These are phyloP conservation scores for Brenthis hecate DNA, from an alignment of 2,888 invertebrate species.

Conservation along the genomic window DNA sequence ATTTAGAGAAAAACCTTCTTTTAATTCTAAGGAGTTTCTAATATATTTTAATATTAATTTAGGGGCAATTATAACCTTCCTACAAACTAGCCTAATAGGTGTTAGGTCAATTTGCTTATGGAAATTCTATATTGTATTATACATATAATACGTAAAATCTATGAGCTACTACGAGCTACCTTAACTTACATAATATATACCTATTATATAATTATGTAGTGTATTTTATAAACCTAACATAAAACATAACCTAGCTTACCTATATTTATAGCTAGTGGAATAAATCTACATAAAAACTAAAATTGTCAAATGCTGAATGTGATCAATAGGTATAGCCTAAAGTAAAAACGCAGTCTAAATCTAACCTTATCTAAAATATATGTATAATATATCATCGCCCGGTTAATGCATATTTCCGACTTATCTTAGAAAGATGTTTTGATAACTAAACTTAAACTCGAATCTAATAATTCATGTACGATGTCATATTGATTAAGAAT, in stretches of 20 bases:
- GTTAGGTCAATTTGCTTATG: slow-evolving; percentile 24
- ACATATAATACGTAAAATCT: slow-evolving; percentile 2
- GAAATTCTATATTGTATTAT: slow-evolving; percentile 12
- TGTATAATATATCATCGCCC: slow-evolving; percentile 29
- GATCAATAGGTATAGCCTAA: slow-evolving; percentile 13
- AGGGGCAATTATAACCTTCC: background rate
- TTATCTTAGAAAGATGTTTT: background rate
- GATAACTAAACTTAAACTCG: slow-evolving; percentile 29
- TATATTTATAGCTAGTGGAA: slow-evolving; percentile 1
- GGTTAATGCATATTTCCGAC: slow-evolving; percentile 1
- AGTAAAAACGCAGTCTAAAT: slow-evolving; percentile 14
- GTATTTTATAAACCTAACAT: slow-evolving; percentile 7
- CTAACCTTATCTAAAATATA: slow-evolving; percentile 18
- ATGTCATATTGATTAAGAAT: slow-evolving; percentile 2
- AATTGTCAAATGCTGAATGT: slow-evolving; percentile 29
- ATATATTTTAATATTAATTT: background rate
- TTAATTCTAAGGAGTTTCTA: background rate
- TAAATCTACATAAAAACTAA: slow-evolving; percentile 10
- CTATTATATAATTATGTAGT: background rate
- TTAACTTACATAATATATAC: background rate
- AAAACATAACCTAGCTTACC: slow-evolving; percentile 10
- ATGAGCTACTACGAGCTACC: background rate
- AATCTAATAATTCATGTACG: slow-evolving; percentile 40
- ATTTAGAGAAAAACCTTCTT: background rate
- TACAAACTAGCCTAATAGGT: slow-evolving; percentile 24